Base-by-base conservation (phyloP, 2,888 invertebrate species). In the Empis stercorea region DNA sequence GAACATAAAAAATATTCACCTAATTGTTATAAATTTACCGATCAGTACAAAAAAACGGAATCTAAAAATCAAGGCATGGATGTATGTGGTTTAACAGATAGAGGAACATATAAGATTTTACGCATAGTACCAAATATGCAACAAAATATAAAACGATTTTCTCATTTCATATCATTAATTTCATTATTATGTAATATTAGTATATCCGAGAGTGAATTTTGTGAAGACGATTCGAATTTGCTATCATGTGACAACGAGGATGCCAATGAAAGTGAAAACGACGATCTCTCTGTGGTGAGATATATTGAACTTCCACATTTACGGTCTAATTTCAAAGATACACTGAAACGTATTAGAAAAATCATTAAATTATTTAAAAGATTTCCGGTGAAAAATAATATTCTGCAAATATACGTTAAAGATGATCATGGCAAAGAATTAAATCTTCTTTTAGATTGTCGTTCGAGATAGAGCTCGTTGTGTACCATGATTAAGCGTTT, bases 281-380 rank as follows among this genome's bases (percentile, higher is more conserved):
- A 13, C 34, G 11, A 2, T n/a, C n/a, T n/a, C 2, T 13, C 13
- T 34, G 13, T 34, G n/a, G n/a, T n/a, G n/a, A 34, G 34, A 34
- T n/a, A 34, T 34, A 34, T 34, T 34, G 4, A 34, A 34, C 34
- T n/a, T 34, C 34, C 34, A 34, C 34, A 34, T 3, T 34, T 34
- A 34, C 34, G 34, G 34, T 5, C n/a, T 34, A 34, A 34, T 34
- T 34, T 34, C 34, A 34, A 34, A 13, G 13, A 38, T 17, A 37
- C 37, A 17, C 14, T 44, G 3, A 37, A 44, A 10, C 20, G 17
- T 27, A 37, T 44, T 23, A 14, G 44, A 10, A 44, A 15, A 20
- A 38, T 44, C 9, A 38, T 44, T 14, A 37, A 37, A 17, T n/a
- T 37, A 17, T 44, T 37, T 17, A 44, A 44, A 44, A 38, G 37